Evolutionary conservation across 92 coral and sea anemone species (phyloP).

Genomic region (Epizoanthus fatuus): DNA sequence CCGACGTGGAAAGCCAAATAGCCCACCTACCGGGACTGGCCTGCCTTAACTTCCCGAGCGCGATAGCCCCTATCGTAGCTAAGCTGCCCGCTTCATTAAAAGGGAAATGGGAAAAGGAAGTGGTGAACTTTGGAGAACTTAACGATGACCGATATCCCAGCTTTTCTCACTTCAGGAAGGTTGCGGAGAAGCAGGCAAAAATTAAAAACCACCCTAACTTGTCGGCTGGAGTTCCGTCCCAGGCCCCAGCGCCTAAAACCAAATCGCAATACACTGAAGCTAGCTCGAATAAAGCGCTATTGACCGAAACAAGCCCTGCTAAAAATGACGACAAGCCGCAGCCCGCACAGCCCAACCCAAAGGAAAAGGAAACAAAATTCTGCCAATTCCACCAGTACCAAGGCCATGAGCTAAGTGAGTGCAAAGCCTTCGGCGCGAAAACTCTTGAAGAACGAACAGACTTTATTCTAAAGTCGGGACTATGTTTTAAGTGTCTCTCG

Average conservation of each 20-base stretch:
- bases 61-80: slow-evolving; percentile 48
- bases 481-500: slow-evolving; percentile 54
- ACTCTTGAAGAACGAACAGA: slow-evolving; percentile 45
- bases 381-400: slow-evolving; percentile 44
- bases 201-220: slow-evolving; percentile 43
- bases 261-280: slow-evolving; percentile 1
- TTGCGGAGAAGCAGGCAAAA: slow-evolving; percentile 23
- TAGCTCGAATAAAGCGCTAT: background rate
- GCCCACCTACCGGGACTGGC: slow-evolving; percentile 37
- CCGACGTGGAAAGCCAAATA: slow-evolving; percentile 57
- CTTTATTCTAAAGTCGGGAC: slow-evolving; percentile 38
- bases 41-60: slow-evolving; percentile 35
- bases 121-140: background rate
- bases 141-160: background rate
- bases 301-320: background rate
- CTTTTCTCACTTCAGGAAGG: slow-evolving; percentile 5
- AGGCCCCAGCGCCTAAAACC: background rate
- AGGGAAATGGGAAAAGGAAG: slow-evolving; percentile 4
- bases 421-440: slow-evolving; percentile 49
- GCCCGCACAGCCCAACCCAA: background rate
- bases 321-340: background rate
- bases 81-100: slow-evolving; percentile 39
- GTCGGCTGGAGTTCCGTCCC: background rate
- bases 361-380: slow-evolving; percentile 15
- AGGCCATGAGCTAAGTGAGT: slow-evolving; percentile 53